These are phyloP conservation scores for Promerops cafer DNA, from an alignment of 2,113 vertebrate species.

Conservation along the genomic window DNA sequence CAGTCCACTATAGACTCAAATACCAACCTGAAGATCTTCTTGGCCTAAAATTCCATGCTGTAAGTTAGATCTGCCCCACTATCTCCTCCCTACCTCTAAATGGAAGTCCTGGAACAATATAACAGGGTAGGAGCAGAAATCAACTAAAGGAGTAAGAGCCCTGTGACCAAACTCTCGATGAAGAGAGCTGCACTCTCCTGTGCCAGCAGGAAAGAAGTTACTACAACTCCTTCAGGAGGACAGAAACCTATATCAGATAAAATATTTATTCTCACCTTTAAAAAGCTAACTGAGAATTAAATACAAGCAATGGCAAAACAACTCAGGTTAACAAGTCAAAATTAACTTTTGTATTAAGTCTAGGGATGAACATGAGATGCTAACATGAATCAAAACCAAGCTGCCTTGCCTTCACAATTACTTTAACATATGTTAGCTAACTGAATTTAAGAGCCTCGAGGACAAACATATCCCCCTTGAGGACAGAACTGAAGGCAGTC, in stretches of 20 bases:
- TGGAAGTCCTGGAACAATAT: neutral
- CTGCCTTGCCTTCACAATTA: neutral
- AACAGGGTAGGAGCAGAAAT: neutral
- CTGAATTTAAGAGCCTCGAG: neutral
- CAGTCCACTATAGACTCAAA: neutral
- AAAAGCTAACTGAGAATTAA: neutral
- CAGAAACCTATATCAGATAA: neutral
- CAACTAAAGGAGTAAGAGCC: neutral
- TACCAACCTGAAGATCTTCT: neutral
- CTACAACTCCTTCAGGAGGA: neutral
- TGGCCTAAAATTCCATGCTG: neutral
- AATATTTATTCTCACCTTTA: neutral
- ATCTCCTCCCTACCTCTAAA: neutral
- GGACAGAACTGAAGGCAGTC: neutral
- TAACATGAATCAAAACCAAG: neutral
- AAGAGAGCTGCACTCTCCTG: neutral
- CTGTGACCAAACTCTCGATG: neutral
- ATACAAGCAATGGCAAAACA: neutral
- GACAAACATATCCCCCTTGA: neutral
- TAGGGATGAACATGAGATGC: neutral
- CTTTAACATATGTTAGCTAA: neutral
- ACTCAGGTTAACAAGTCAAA: neutral
- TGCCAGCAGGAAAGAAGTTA: neutral
- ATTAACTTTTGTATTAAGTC: neutral
- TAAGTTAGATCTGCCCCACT: neutral